Percentiles rank a stretch among this genome's conserved stretches.
Evolutionary conservation across 2,888 invertebrate genomes (phyloP).

Genomic region (Perdita meconis): DNA sequence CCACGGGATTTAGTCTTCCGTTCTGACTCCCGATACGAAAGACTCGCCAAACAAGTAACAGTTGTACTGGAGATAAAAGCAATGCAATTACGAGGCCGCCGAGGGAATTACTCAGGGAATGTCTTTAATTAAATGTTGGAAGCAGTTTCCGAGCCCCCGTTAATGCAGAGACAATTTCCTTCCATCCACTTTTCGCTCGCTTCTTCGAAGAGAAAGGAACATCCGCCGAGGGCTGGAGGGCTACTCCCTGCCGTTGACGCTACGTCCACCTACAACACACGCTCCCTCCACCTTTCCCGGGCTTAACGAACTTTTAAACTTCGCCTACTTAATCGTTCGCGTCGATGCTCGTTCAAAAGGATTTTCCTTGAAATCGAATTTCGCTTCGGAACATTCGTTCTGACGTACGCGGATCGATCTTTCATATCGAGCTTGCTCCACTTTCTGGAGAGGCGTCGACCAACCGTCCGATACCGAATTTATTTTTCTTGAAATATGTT

Average conservation of each 20-base stretch:
- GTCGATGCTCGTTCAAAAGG: conserved; percentile 69
- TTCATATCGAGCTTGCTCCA: neutral
- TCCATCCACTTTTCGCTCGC: conserved; percentile 80
- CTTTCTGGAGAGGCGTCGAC: neutral
- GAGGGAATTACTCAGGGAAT: conserved; percentile 81
- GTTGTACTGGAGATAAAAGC: conserved; percentile 81
- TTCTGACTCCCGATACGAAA: conserved; percentile 74
- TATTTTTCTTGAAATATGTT: no score
- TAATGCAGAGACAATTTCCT: conserved; percentile 84
- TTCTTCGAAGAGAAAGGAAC: conserved; percentile 74
- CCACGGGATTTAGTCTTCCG: conserved; percentile 47
- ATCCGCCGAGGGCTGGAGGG: conserved; percentile 63
- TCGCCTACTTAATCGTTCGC: conserved; percentile 78
- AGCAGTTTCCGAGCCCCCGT: conserved; percentile 82
- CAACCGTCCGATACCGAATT: no score
- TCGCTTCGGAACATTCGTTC: conserved; percentile 71
- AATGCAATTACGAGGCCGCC: conserved; percentile 80
- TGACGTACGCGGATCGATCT: conserved; percentile 38
- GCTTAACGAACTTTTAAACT: conserved; percentile 79
- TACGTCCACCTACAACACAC: conserved; percentile 46
- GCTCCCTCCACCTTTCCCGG: conserved; percentile 29
- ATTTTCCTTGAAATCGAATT: conserved; percentile 69
- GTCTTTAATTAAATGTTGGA: conserved; percentile 83
- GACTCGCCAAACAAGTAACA: conserved; percentile 80
- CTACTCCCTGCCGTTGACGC: conserved; percentile 22